Evolutionary conservation across 2,797 vertebrate genomes (phyloP), one percentile per base, ranked within the genome.

Genomic region (Arnoldichthys spilopterus): DNA sequence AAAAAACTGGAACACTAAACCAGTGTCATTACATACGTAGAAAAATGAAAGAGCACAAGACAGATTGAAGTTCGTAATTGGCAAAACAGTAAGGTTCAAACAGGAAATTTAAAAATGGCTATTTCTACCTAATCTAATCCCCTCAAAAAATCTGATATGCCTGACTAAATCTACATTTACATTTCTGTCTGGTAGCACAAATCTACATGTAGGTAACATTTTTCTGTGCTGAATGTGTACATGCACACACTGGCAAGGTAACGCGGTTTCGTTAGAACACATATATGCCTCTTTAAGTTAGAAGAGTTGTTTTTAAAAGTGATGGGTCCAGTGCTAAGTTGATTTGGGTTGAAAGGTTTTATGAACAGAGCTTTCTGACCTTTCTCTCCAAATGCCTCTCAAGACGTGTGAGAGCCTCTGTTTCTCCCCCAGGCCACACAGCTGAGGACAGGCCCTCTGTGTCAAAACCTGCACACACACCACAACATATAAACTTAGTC

Each of bases 351-450:
- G 28, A 22, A 20, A 40, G 18, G 2, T 2, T 24, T 26, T 47
- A 26, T 73, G 2, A 66, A 18, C 18, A n/a, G 56, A 51, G 30
- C 22, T 40, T 64, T 71, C 63, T 13, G 26, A 84, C 85, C 84
- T 88, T 88, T 37, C 84, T 83, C 45, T 88, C 85, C 72, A 88
- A 67, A 28, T 88, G 86, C 53, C 80, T 82, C 77, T 87, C 84
- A 12, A 87, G 86, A 28, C 86, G 82, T 54, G 82, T 81, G 16
- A 85, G 83, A 0, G 85, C 88, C 56, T 89, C 86, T 0, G 85
- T 85, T 73, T 88, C 86, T 49, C 88, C 86, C 15, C 86, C 88
- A 4, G 84, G 85, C 86, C 88, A 89, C 20, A 84, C 83, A 3
- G 84, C 84, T 34, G 85, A 78, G 45, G 83, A 74, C 54, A 89